Percentiles rank a stretch among this genome's conserved stretches.
Evolutionary conservation across 2,797 vertebrate species (phyloP).

Genomic region (Oryzias dopingdopingensis): DNA sequence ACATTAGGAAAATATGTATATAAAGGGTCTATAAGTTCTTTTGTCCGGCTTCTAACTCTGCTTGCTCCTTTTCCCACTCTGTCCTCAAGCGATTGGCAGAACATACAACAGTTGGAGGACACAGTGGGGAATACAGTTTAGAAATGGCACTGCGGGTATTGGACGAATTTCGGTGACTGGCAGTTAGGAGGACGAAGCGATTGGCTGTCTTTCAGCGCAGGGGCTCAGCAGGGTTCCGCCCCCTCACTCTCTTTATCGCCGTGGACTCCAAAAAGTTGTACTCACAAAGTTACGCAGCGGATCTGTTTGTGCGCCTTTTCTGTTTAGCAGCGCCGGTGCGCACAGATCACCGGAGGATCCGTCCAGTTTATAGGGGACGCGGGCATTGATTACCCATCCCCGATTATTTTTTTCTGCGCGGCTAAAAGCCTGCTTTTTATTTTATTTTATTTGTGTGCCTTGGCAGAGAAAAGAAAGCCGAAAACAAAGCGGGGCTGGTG

Average conservation of each 20-base stretch:
- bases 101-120: conserved; percentile 92
- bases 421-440: too few species aligned
- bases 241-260: conserved; percentile 81
- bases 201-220: conserved; percentile 96
- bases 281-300: conserved; percentile 80
- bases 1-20: conserved; percentile 87
- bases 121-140: conserved; percentile 93
- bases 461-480: too few species aligned
- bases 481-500: too few species aligned
- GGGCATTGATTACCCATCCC: conserved; percentile 4
- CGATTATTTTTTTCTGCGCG: conserved; percentile 10
- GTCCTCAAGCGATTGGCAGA: conserved; percentile 99
- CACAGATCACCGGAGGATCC: conserved; percentile 48
- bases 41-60: conserved; percentile 94
- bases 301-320: conserved; percentile 62
- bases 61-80: conserved; percentile 91
- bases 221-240: conserved; percentile 91
- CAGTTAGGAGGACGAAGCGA: conserved; percentile 89
- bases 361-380: conserved; percentile 37
- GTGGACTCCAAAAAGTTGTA: conserved; percentile 83
- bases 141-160: conserved; percentile 95
- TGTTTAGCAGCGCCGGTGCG: conserved; percentile 60
- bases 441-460: too few species aligned
- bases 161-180: conserved; percentile 95
- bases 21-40: conserved; percentile 93